Evolutionary conservation across 2,797 vertebrate genomes (phyloP).

Genomic region (Eulemur rubriventer): DNA sequence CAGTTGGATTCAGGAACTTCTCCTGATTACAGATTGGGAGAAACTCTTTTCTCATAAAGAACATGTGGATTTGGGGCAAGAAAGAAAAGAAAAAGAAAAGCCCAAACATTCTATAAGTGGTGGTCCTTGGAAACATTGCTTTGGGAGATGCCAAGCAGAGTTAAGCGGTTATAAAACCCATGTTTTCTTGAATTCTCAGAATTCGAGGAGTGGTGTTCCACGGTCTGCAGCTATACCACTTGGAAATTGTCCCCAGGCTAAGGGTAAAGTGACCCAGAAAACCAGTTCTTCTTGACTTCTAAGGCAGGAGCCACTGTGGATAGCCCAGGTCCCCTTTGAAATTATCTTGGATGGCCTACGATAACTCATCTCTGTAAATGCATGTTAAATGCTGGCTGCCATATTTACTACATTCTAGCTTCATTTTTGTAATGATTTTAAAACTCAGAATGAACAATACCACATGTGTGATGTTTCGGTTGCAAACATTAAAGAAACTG

Average conservation of each 20-base stretch:
- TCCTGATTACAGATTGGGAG: background rate
- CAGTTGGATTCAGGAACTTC: background rate
- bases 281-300: constrained; percentile 48
- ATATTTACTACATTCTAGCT: background rate
- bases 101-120: background rate
- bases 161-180: background rate
- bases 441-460: constrained; percentile 6
- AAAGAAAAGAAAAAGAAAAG: background rate
- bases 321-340: background rate
- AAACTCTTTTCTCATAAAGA: background rate
- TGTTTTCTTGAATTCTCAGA: background rate
- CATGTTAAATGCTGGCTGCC: background rate
- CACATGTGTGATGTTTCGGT: constrained; percentile 34
- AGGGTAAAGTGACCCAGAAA: background rate
- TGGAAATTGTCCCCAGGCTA: constrained; percentile 32
- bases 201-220: background rate
- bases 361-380: background rate
- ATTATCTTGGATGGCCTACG: background rate
- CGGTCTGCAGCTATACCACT: background rate
- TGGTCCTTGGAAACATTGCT: background rate
- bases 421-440: constrained; percentile 33
- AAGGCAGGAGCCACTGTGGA: background rate
- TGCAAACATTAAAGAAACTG: background rate
- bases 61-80: background rate
- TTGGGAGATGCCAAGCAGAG: background rate